Evolutionary conservation across 1,140 invertebrate species (phyloP).

Genomic region (Nephila pilipes): DNA sequence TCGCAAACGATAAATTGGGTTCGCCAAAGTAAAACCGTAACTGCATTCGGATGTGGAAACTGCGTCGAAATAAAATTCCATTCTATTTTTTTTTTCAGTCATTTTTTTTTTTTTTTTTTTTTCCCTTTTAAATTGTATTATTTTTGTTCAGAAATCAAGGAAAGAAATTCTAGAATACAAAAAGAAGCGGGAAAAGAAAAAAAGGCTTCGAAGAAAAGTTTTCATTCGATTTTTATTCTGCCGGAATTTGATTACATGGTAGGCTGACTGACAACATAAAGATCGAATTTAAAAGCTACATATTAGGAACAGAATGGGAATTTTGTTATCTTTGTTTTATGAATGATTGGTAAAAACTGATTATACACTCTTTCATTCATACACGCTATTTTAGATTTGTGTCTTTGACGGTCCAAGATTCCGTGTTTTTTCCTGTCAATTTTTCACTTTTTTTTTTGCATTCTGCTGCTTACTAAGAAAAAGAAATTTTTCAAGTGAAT

Average conservation of each 20-base stretch:
- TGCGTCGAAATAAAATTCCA: conserved; percentile 19
- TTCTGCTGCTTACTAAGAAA: background rate
- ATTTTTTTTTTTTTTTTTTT: conserved; percentile 10
- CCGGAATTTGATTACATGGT: conserved; percentile 60
- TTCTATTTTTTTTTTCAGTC: background rate
- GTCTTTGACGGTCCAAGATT: background rate
- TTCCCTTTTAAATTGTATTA: conserved; percentile 40
- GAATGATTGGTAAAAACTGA: conserved; percentile 5
- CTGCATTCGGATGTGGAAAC: conserved; percentile 9
- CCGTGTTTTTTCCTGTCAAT: background rate
- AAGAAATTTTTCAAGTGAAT: background rate
- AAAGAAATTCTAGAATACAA: background rate
- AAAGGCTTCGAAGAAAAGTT: background rate
- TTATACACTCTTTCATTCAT: conserved; percentile 8
- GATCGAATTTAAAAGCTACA: conserved; percentile 65
- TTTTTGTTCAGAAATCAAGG: conserved; percentile 39
- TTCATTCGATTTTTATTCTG: conserved; percentile 36
- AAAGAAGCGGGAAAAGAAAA: background rate
- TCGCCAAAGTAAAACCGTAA: conserved; percentile 50
- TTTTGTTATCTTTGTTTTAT: conserved; percentile 39
- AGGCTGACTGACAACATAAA: conserved; percentile 41
- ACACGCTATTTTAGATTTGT: conserved; percentile 7
- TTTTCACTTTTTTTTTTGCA: background rate
- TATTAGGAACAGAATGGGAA: conserved; percentile 36
- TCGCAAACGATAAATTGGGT: conserved; percentile 69